Conservation (phyloP, 2,888 invertebrate genomes). For the Andrena flavipes region DNA sequence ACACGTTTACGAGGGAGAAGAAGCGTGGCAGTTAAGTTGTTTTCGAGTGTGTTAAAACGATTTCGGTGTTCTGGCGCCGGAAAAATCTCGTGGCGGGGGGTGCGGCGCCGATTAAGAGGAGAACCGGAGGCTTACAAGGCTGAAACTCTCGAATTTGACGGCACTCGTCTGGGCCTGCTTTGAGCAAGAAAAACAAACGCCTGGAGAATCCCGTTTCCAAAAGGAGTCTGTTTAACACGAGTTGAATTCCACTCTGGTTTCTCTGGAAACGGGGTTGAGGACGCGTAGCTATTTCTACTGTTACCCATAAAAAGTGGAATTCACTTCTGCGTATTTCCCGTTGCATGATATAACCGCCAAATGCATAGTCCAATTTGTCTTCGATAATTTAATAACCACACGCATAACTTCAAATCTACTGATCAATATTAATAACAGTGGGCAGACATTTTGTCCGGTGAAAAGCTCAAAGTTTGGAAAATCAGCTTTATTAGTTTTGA, state of each 20-base stretch:
- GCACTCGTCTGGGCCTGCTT: not conserved
- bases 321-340: not conserved
- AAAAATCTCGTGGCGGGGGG: constrained; percentile 34
- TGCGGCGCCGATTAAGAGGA: constrained; percentile 23
- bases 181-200: constrained; percentile 33
- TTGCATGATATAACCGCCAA: not conserved
- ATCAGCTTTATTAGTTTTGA: too few relatives aligned
- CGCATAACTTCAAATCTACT: too few relatives aligned
- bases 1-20: constrained; percentile 21
- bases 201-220: constrained; percentile 31
- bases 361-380: not conserved
- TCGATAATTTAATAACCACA: too few relatives aligned
- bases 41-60: constrained; percentile 55
- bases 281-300: constrained; percentile 6
- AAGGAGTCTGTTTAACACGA: constrained; percentile 15
- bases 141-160: constrained; percentile 21
- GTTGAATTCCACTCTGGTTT: constrained; percentile 34
- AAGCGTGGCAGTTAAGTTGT: constrained; percentile 49
- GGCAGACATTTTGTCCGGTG: too few relatives aligned
- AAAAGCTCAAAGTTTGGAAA: too few relatives aligned
- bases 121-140: constrained; percentile 18
- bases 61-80: constrained; percentile 54
- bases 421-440: too few relatives aligned
- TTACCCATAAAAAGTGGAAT: not conserved
- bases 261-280: constrained; percentile 30